A percentile compares a stretch with the other conserved stretches of the same genome.
phyloP scores from a whole-genome alignment of 2,888 invertebrate species.

The Apotomis turbidana region DNA sequence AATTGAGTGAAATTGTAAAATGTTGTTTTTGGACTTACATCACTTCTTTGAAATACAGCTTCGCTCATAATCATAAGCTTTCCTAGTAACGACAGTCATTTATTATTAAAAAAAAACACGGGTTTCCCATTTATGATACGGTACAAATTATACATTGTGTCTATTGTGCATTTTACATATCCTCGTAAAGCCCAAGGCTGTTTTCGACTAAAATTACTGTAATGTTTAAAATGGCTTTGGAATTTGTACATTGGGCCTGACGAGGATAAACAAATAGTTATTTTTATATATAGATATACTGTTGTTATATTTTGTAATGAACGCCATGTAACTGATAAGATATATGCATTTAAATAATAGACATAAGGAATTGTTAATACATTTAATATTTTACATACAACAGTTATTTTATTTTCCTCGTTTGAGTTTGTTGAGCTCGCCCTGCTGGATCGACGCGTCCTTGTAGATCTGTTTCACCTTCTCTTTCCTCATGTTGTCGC shows the following conservation, averaged over 20 bases:
- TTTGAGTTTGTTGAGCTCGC: conserved; percentile 90
- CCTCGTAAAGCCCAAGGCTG: no score
- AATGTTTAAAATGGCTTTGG: no score
- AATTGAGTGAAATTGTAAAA: neutral
- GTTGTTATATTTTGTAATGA: neutral
- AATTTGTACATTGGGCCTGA: no score
- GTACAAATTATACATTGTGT: no score
- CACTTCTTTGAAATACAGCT: neutral
- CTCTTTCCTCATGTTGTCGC: conserved; percentile 90
- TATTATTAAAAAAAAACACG: no score
- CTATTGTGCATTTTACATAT: no score
- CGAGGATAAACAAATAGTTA: neutral
- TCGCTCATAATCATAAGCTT: no score
- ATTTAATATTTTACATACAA: conserved; percentile 14
- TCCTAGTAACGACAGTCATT: no score
- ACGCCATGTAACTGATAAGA: neutral
- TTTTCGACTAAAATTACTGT: no score
- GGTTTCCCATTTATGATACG: no score
- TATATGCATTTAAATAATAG: conserved; percentile 7
- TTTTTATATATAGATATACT: neutral
- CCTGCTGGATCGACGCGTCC: conserved; percentile 92
- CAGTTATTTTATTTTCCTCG: conserved; percentile 55
- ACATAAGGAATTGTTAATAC: conserved; percentile 7
- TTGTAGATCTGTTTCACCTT: conserved; percentile 93
- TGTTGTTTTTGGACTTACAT: conserved; percentile 8